phyloP scores from a whole-genome alignment of 2,888 invertebrate genomes.

The Yponomeuta sedellus region DNA sequence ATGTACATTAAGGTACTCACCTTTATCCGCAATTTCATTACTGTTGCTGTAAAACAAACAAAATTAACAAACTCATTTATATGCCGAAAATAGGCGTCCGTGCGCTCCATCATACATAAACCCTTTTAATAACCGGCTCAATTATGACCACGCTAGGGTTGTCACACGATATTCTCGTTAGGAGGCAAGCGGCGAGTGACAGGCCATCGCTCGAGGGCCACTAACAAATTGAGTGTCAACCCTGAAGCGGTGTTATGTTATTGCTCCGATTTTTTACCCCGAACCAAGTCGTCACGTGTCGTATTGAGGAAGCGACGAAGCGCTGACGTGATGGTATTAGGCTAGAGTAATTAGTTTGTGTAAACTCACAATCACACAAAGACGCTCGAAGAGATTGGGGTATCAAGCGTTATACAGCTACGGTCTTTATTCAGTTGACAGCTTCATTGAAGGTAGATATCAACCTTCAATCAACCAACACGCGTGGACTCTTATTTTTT shows the following conservation, averaged over 20 bases:
- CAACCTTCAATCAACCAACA: too few species aligned
- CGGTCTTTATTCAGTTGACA: too few species aligned
- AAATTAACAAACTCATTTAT: not conserved
- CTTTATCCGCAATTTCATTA: not conserved
- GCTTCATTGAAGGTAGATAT: too few species aligned
- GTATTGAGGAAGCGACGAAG: not conserved
- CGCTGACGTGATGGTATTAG: not conserved
- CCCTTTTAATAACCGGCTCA: not conserved
- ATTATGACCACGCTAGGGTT: not conserved
- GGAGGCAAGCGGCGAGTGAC: slow-evolving; percentile 9
- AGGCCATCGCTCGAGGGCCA: slow-evolving; percentile 22
- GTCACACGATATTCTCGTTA: slow-evolving; percentile 30
- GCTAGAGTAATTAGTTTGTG: not conserved
- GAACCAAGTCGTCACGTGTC: not conserved
- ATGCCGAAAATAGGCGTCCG: not conserved
- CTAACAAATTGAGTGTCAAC: slow-evolving; percentile 58
- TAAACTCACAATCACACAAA: not conserved
- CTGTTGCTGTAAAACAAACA: not conserved
- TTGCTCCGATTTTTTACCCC: slow-evolving; percentile 42
- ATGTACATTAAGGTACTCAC: not conserved
- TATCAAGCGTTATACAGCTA: not conserved
- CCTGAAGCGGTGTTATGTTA: slow-evolving; percentile 33
- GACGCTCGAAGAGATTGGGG: not conserved
- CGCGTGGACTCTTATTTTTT: too few species aligned
- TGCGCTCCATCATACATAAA: not conserved